Percentiles rank a stretch among this genome's conserved stretches.
phyloP scores from a whole-genome alignment of 1,140 invertebrate species.

The Subanguina moxae region DNA sequence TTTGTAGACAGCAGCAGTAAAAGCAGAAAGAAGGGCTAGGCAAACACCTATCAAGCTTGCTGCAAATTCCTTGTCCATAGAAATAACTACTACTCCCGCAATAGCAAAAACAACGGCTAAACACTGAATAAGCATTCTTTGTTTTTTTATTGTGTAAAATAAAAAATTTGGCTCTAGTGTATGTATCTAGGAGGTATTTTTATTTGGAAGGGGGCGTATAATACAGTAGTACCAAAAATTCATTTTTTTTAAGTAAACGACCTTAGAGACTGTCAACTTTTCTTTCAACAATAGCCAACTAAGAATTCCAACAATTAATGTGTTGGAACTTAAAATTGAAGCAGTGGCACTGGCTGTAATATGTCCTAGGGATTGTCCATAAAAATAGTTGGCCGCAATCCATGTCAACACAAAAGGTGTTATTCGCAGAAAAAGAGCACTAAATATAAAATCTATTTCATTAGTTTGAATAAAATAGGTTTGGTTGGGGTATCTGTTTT shows the following conservation, averaged over 20 bases:
- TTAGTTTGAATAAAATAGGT: not conserved
- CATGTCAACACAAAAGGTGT: constrained; percentile 44
- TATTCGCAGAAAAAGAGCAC: not conserved
- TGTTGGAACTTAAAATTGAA: constrained; percentile 50
- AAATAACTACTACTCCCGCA: constrained; percentile 54
- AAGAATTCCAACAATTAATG: constrained; percentile 54
- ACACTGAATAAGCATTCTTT: too few species aligned
- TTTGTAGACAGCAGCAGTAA: constrained; percentile 54
- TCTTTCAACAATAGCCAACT: constrained; percentile 32
- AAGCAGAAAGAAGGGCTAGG: constrained; percentile 45
- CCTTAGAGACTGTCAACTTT: constrained; percentile 25
- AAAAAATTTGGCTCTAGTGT: not conserved
- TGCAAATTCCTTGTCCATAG: constrained; percentile 44
- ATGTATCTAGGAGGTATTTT: not conserved
- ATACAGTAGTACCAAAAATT: too few species aligned
- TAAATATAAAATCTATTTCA: not conserved
- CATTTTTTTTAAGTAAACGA: constrained; percentile 6
- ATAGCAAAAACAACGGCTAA: constrained; percentile 49
- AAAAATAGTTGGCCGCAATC: constrained; percentile 53
- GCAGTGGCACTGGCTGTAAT: constrained; percentile 52
- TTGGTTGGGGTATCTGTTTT: too few species aligned
- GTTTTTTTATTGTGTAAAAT: constrained; percentile 3
- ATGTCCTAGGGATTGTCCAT: constrained; percentile 41
- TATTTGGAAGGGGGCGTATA: too few species aligned
- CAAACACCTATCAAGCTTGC: constrained; percentile 40